phyloP scores from a whole-genome alignment of 2,888 invertebrate genomes.

The Drosophila siamana region DNA sequence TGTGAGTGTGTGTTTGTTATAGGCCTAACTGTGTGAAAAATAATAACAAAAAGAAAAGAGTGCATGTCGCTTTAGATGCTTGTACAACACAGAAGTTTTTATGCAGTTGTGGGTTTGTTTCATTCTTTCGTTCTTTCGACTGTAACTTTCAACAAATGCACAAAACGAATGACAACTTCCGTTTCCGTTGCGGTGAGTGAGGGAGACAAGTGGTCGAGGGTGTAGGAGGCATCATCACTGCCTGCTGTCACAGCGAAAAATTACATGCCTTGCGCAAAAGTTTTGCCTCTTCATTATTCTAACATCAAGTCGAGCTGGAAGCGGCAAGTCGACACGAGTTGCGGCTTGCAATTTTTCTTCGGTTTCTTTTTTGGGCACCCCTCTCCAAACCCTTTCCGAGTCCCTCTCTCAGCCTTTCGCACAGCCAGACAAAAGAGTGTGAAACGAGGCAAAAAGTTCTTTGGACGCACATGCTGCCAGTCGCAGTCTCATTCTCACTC shows the following conservation, averaged over 20 bases:
- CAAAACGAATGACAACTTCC: constrained; percentile 82
- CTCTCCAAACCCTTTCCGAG: neutral
- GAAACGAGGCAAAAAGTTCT: constrained; percentile 73
- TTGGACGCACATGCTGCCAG: constrained; percentile 68
- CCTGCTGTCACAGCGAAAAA: constrained; percentile 84
- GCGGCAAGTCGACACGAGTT: constrained; percentile 77
- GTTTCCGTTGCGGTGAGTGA: constrained; percentile 51
- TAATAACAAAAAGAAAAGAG: constrained; percentile 15
- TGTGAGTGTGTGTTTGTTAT: constrained; percentile 28
- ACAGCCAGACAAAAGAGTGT: constrained; percentile 72
- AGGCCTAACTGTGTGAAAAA: constrained; percentile 56
- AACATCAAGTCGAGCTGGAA: constrained; percentile 77
- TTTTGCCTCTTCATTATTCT: constrained; percentile 84
- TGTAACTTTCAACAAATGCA: constrained; percentile 79
- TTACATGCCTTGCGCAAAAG: constrained; percentile 83
- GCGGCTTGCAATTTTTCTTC: constrained; percentile 80
- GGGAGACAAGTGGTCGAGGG: neutral
- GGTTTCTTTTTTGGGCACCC: constrained; percentile 36
- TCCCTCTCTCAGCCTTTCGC: neutral
- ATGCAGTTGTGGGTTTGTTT: constrained; percentile 66
- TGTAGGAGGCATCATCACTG: constrained; percentile 52
- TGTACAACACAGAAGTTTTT: constrained; percentile 68
- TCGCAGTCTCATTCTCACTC: constrained; percentile 10
- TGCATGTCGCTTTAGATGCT: constrained; percentile 51
- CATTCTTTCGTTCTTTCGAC: constrained; percentile 43